Percentiles rank a stretch among this genome's conserved stretches.
These are phyloP conservation scores for Polydrusus pterygomalis DNA, from an alignment of 2,888 invertebrate genomes.

Conservation along the genomic window DNA sequence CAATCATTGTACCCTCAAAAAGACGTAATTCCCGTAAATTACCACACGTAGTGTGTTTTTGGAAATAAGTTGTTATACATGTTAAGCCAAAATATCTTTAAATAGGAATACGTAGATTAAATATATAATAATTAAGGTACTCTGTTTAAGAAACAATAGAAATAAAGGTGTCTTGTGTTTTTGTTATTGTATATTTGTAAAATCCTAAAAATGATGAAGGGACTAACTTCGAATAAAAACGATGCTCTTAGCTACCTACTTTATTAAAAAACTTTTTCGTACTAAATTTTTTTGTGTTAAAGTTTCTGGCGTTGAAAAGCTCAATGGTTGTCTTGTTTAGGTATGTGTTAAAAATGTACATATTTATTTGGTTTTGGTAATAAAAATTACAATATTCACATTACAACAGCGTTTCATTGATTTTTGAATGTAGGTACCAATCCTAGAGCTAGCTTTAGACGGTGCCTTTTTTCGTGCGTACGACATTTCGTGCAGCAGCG, in stretches of 20 bases:
- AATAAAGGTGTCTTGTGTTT: slow-evolving; percentile 20
- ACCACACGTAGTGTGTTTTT: slow-evolving; percentile 3
- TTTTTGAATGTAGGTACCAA: too few relatives aligned
- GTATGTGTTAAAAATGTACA: slow-evolving; percentile 35
- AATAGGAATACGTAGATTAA: slow-evolving; percentile 1
- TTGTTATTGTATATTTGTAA: slow-evolving; percentile 20
- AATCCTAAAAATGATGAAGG: slow-evolving; percentile 7
- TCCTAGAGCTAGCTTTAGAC: too few relatives aligned
- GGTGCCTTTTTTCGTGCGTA: too few relatives aligned
- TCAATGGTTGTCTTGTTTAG: slow-evolving; percentile 35
- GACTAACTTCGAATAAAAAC: slow-evolving; percentile 17
- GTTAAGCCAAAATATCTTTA: slow-evolving; percentile 12
- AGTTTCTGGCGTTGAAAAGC: slow-evolving; percentile 35
- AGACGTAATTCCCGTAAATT: not conserved
- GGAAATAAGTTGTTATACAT: not conserved
- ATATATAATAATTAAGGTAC: not conserved
- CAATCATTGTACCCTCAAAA: not conserved
- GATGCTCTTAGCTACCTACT: slow-evolving; percentile 13
- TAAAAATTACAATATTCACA: slow-evolving; percentile 28
- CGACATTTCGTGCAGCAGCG: too few relatives aligned
- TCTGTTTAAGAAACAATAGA: slow-evolving; percentile 11
- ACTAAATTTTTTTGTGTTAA: slow-evolving; percentile 30
- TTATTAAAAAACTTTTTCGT: slow-evolving; percentile 26
- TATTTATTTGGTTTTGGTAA: slow-evolving; percentile 46
- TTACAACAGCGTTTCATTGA: not conserved